A percentile compares a stretch with the other conserved stretches of the same genome.
Evolutionary conservation across 2,113 vertebrate genomes (phyloP).

Genomic region (Brienomyrus brachyistius): DNA sequence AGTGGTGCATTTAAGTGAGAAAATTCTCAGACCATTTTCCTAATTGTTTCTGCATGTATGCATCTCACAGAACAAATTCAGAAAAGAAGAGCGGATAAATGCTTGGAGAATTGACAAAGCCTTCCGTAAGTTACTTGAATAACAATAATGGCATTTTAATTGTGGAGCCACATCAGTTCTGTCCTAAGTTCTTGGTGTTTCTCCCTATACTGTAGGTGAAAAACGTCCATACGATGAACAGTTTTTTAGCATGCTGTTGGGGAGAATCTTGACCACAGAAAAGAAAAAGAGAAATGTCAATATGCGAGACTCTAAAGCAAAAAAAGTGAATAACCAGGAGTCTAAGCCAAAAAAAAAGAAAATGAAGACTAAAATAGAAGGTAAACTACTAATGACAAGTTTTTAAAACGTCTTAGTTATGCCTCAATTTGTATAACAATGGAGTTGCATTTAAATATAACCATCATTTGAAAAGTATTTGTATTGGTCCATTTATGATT

Average conservation of each 20-base stretch:
- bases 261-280: conserved; percentile 75
- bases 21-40: neutral
- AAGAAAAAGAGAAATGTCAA: conserved; percentile 63
- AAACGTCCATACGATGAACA: conserved; percentile 82
- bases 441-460: neutral
- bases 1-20: neutral
- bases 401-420: neutral
- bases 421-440: neutral
- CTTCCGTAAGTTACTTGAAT: conserved; percentile 65
- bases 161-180: neutral
- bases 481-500: neutral
- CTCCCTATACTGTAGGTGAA: conserved; percentile 67
- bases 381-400: neutral
- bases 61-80: conserved; percentile 73
- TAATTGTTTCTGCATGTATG: neutral
- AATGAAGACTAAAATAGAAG: neutral
- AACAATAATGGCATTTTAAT: neutral
- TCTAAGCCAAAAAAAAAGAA: neutral
- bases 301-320: conserved; percentile 37
- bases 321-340: neutral
- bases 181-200: neutral
- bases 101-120: conserved; percentile 83
- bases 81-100: conserved; percentile 72
- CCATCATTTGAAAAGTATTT: neutral
- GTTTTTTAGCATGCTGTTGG: conserved; percentile 82